Conservation (phyloP, 2,888 invertebrate genomes). For the Chloroclysta siterata region DNA sequence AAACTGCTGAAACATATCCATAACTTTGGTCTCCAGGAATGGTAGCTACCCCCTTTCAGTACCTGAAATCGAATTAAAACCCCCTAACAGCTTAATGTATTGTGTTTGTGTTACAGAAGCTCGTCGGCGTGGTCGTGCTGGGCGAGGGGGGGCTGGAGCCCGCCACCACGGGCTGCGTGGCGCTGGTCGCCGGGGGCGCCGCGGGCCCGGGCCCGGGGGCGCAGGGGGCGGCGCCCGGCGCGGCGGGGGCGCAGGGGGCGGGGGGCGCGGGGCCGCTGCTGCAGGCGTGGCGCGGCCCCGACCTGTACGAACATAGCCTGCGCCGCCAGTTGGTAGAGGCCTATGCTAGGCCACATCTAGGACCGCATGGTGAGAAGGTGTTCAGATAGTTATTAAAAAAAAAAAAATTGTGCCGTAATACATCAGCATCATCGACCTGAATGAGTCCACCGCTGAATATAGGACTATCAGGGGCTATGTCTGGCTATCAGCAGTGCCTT, state of each 20-base stretch:
- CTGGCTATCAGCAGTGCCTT: no score
- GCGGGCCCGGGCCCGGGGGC: conserved; percentile 26
- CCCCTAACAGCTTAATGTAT: no score
- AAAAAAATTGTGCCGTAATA: no score
- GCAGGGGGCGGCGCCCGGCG: conserved; percentile 16
- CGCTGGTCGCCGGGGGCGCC: conserved; percentile 71
- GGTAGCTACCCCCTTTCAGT: no score
- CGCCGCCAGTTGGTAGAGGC: conserved; percentile 88
- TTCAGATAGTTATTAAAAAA: no score
- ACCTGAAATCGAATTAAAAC: no score
- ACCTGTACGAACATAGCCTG: conserved; percentile 91
- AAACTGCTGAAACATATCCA: no score
- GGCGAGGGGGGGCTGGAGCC: conserved; percentile 84
- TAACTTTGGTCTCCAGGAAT: no score
- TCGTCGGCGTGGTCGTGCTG: conserved; percentile 89
- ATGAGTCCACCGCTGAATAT: no score
- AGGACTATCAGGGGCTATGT: no score
- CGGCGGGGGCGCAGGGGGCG: no score
- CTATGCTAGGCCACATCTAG: conserved; percentile 38
- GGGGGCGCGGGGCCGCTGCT: conserved; percentile 88
- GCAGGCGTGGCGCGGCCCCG: conserved; percentile 92
- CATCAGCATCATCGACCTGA: no score
- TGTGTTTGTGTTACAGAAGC: conserved; percentile 61
- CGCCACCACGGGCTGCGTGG: conserved; percentile 81
- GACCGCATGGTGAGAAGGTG: conserved; percentile 38